Evolutionary conservation across 2,888 invertebrate species (phyloP), one percentile per base, ranked within the genome.

Genomic region (Ernsta delagoae): DNA sequence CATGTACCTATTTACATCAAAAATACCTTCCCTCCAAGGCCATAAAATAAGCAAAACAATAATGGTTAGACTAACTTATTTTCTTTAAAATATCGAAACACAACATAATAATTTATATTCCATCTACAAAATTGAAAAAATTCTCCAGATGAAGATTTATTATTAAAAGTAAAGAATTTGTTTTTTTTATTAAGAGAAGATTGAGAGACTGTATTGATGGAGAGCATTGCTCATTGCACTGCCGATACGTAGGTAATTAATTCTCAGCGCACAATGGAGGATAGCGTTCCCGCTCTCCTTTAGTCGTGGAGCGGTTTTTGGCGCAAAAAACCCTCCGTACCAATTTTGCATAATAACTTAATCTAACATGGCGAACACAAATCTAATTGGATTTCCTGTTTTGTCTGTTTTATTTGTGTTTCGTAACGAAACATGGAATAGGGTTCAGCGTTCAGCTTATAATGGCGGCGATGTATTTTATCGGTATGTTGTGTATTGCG

Each of bases 331-430:
- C 82, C 80, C 81, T 80, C 74, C 75, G 77, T 85, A 82, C 83
- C 83, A 86, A 88, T 89, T 90, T 89, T 86, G 86, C 87, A 89
- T 88, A 87, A 87, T 87, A 88, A 88, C 84, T 89, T 89, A 87
- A 89, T 88, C 85, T 88, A 86, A 79, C 78, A 79, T 78, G 77
- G 77, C 74, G 78, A 82, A 79, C 77, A 83, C 84, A 84, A 85
- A 83, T 82, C 80, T 89, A 89, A 90, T 89, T 88, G 84, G 80
- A 85, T 88, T 89, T 82, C 79, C 81, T 81, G 82, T 85, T 86
- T 82, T 82, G 80, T 81, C 83, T 84, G 84, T 78, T 75, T 77
- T 77, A 75, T 79, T 76, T 77, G 76, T 78, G 71, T 80, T 78
- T 70, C 67, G 75, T 75, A 73, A 72, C 73, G 74, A 75, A 77